phyloP scores from a whole-genome alignment of 1,140 invertebrate species.

The Globodera rostochiensis region DNA sequence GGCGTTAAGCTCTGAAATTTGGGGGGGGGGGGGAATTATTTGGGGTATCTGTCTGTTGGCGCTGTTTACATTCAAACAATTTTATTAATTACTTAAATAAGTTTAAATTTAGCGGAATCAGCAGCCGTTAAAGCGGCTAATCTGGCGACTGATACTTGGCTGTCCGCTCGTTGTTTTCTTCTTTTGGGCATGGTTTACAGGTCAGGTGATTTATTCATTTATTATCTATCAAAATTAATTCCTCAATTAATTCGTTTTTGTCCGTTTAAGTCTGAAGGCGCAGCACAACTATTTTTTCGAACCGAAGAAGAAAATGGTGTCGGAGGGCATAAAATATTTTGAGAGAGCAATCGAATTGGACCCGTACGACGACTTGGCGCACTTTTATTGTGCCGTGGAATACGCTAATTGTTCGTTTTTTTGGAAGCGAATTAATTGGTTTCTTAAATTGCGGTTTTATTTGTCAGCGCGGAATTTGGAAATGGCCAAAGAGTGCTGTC shows the following conservation, averaged over 20 bases:
- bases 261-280: slow-evolving; percentile 52
- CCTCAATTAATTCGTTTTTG: neutral
- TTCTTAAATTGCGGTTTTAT: too few species aligned
- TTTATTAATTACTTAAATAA: neutral
- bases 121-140: slow-evolving; percentile 50
- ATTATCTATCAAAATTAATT: too few species aligned
- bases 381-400: slow-evolving; percentile 63
- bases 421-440: neutral
- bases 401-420: slow-evolving; percentile 51
- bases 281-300: slow-evolving; percentile 40
- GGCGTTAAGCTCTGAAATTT: slow-evolving; percentile 3
- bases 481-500: slow-evolving; percentile 53
- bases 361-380: slow-evolving; percentile 59
- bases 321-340: slow-evolving; percentile 48
- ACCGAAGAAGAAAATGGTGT: slow-evolving; percentile 29
- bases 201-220: slow-evolving; percentile 4
- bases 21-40: too few species aligned
- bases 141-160: slow-evolving; percentile 41
- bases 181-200: slow-evolving; percentile 55
- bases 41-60: too few species aligned
- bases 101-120: slow-evolving; percentile 49
- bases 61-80: slow-evolving; percentile 7
- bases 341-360: slow-evolving; percentile 56
- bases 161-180: slow-evolving; percentile 53
- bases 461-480: slow-evolving; percentile 55